A percentile compares a stretch with the other conserved stretches of the same genome.
phyloP scores from a whole-genome alignment of 2,113 vertebrate genomes.

The Xenopus borealis region DNA sequence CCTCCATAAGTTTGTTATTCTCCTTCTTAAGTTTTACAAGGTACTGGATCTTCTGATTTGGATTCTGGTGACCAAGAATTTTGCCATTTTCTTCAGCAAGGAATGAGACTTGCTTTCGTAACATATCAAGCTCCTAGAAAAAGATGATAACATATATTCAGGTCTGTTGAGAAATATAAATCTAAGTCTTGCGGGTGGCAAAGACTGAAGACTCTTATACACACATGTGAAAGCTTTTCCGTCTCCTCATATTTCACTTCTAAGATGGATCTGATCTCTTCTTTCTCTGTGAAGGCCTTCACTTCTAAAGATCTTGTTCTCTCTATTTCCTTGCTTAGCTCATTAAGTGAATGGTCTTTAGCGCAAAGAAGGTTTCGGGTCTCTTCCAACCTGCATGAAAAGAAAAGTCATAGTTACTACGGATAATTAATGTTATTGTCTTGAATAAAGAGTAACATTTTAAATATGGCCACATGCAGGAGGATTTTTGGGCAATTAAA shows the following conservation, averaged over 20 bases:
- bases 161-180: too few species aligned
- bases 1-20: conserved; percentile 82
- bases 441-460: too few species aligned
- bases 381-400: conserved; percentile 61
- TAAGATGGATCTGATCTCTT: conserved; percentile 68
- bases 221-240: conserved; percentile 57
- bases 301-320: conserved; percentile 64
- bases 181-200: too few species aligned
- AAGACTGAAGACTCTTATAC: too few species aligned
- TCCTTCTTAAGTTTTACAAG: conserved; percentile 93
- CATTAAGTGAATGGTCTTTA: conserved; percentile 49
- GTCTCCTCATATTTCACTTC: conserved; percentile 67
- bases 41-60: conserved; percentile 93
- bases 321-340: conserved; percentile 59
- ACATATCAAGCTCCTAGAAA: conserved; percentile 76
- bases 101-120: conserved; percentile 77
- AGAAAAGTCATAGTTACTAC: not conserved
- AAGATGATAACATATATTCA: not conserved
- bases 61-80: conserved; percentile 88
- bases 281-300: conserved; percentile 71
- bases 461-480: too few species aligned
- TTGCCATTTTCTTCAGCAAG: conserved; percentile 93
- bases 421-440: too few species aligned
- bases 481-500: too few species aligned
- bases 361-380: conserved; percentile 53